Percentiles rank a stretch among this genome's conserved stretches.
These are phyloP conservation scores for Drosophila equinoxialis DNA, from an alignment of 1,140 invertebrate genomes.

Conservation along the genomic window DNA sequence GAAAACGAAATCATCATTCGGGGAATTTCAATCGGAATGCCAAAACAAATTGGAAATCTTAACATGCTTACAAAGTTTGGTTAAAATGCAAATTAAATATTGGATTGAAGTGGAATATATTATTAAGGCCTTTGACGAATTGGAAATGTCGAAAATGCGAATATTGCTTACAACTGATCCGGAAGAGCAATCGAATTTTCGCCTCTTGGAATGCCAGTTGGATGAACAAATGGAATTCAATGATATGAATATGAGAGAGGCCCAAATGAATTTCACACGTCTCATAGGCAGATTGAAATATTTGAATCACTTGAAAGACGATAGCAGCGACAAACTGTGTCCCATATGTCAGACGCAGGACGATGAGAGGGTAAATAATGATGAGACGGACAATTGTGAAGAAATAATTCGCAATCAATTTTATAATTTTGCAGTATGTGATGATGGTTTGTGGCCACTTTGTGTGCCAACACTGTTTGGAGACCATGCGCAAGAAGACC, in stretches of 20 bases:
- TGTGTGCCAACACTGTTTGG: conserved; percentile 68
- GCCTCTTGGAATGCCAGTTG: conserved; percentile 59
- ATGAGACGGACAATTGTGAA: neutral
- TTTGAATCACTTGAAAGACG: conserved; percentile 73
- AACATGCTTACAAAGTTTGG: conserved; percentile 87
- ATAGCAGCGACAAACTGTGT: conserved; percentile 85
- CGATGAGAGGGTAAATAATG: conserved; percentile 55
- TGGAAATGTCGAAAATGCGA: conserved; percentile 89
- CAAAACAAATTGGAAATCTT: conserved; percentile 85
- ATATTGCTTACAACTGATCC: conserved; percentile 81
- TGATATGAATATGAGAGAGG: conserved; percentile 44
- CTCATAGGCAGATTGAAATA: conserved; percentile 71
- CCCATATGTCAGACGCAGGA: conserved; percentile 87
- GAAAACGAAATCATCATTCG: conserved; percentile 32
- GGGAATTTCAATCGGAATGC: conserved; percentile 35
- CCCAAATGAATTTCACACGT: conserved; percentile 67
- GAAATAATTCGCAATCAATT: neutral
- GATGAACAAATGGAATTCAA: conserved; percentile 55
- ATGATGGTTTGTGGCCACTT: conserved; percentile 79
- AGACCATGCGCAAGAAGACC: conserved; percentile 39
- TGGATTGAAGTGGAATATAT: conserved; percentile 82
- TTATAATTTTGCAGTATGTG: conserved; percentile 57
- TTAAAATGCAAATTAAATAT: conserved; percentile 83
- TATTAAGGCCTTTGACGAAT: conserved; percentile 87
- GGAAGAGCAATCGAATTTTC: conserved; percentile 67